Evolutionary conservation across 2,888 invertebrate species (phyloP), one percentile per base, ranked within the genome.

Genomic region (Melanostoma mellinum): DNA sequence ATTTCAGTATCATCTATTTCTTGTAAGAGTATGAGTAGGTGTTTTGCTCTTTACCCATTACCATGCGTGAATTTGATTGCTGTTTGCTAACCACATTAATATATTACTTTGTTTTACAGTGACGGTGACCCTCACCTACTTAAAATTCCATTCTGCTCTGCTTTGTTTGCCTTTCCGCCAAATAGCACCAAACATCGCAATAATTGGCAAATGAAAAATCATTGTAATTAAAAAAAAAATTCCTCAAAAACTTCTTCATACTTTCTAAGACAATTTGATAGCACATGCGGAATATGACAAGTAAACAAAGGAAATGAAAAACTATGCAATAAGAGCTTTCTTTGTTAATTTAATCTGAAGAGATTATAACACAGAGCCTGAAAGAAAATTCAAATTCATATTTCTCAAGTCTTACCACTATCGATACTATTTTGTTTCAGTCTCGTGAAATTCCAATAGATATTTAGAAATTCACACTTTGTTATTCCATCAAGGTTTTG

Each of bases 271-370:
- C 48, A 40, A 68, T 38, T 58, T 42, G 69, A 53, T 36, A 50
- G 58, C 82, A 82, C 82, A 82, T 77, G 77, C 68, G 20, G 50
- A 73, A 65, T 46, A 68, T 82, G 73, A 77, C 77, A 82, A 73
- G 82, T 82, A 82, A 82, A 82, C 82, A 82, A 77, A 82, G 68
- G 10, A 75, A 67, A 56, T 6, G 48, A 56, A 50, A 40, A 71
- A 42, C 9, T 53, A 10, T 40, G 50, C 38, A 50, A 38, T 63
- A 63, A 72, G 46, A 73, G 72, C 20, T 74, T 78, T 60, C 82
- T 82, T 82, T 82, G 82, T 80, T 74, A 56, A 36, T 20, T 56
- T 35, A 52, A 44, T 61, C 30, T 6, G 10, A 60, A 38, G 4
- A 50, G 50, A 74, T 65, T 73, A 48, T 9, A 48, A 38, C 3